Conservation (phyloP, 2,888 invertebrate species). For the Synergus itoensis region DNA sequence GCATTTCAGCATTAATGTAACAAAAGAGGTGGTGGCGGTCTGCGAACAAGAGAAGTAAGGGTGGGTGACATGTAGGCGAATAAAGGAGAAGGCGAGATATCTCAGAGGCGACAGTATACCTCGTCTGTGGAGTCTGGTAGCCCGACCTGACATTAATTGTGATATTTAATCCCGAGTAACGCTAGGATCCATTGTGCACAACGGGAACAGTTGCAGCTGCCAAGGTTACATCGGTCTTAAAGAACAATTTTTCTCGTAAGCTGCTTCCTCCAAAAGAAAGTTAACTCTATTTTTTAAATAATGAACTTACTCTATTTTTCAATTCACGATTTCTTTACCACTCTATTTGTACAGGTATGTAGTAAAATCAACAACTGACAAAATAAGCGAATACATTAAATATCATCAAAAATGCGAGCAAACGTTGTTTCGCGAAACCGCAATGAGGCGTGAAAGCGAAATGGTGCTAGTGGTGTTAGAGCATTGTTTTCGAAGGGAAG, state of each 20-base stretch:
- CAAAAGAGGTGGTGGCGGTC: constrained; percentile 59
- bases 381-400: background rate
- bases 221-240: constrained; percentile 31
- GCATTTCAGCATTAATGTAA: constrained; percentile 59
- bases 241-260: constrained; percentile 44
- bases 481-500: constrained; percentile 47
- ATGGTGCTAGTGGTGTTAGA: constrained; percentile 14
- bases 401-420: background rate
- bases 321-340: no score
- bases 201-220: constrained; percentile 63
- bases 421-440: background rate
- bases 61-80: constrained; percentile 49
- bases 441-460: constrained; percentile 18
- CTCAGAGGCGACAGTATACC: constrained; percentile 66
- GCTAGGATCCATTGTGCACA: constrained; percentile 63
- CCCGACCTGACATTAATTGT: constrained; percentile 70
- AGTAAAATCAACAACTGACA: background rate
- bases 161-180: constrained; percentile 70
- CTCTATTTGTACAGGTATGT: background rate
- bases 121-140: constrained; percentile 55
- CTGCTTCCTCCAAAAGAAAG: constrained; percentile 1
- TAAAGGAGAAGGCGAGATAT: constrained; percentile 58
- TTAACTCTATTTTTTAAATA: background rate
- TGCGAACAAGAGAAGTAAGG: constrained; percentile 62
- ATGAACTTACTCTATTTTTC: background rate